Evolutionary conservation across 64 coral and sea anemone genomes (phyloP).

Genomic region (Cladopsammia gracilis): DNA sequence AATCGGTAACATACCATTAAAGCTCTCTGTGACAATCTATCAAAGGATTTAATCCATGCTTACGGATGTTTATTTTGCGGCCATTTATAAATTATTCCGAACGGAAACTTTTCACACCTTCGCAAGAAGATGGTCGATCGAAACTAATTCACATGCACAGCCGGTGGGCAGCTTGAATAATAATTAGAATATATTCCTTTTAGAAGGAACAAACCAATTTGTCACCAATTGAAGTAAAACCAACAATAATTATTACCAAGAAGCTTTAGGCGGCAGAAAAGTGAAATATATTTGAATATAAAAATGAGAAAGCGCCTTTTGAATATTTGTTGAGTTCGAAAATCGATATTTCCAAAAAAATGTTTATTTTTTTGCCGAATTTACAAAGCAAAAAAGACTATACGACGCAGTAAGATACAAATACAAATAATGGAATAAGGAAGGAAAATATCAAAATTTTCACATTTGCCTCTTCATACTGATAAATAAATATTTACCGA

Average conservation of each 20-base stretch:
- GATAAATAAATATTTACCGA: neutral
- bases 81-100: neutral
- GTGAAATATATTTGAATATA: no score
- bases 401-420: no score
- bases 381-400: no score
- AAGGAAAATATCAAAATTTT: neutral
- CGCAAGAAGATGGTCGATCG: neutral
- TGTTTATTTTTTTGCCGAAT: no score
- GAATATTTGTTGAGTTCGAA: no score
- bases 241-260: neutral
- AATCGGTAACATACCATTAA: neutral
- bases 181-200: neutral
- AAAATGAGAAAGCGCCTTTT: no score
- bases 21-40: neutral
- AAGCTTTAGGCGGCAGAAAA: no score
- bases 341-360: no score
- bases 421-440: neutral
- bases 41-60: neutral
- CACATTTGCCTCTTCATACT: neutral
- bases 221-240: neutral
- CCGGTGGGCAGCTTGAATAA: neutral
- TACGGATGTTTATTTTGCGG: constrained; percentile 8
- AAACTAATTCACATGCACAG: neutral
- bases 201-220: neutral
- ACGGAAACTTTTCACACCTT: neutral